phyloP scores from a whole-genome alignment of 2,797 vertebrate genomes.

The Lepilemur ruficaudatus region DNA sequence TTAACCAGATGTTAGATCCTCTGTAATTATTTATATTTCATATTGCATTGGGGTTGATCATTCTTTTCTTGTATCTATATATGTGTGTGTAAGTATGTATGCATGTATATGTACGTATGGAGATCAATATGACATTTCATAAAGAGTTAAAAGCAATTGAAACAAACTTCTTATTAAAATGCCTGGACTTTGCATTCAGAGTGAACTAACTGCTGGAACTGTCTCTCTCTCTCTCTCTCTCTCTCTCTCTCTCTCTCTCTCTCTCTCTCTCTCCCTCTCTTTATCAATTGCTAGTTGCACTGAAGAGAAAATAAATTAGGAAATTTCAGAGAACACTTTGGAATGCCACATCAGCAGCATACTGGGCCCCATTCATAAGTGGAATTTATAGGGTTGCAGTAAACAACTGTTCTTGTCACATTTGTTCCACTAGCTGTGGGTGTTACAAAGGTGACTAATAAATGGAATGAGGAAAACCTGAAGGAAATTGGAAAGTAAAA shows the following conservation, averaged over 20 bases:
- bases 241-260: not conserved
- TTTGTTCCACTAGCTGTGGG: not conserved
- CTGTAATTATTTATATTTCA: not conserved
- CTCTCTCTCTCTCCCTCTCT: not conserved
- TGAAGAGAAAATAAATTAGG: not conserved
- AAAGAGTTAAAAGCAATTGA: not conserved
- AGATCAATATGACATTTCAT: not conserved
- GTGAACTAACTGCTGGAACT: not conserved
- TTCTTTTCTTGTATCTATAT: not conserved
- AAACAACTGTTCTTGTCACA: not conserved
- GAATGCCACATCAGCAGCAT: not conserved
- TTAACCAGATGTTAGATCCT: not conserved
- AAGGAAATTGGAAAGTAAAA: not conserved
- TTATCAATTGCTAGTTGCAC: not conserved
- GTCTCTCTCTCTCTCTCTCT: not conserved
- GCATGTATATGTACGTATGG: rapidly evolving
- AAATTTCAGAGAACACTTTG: not conserved
- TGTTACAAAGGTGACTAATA: not conserved
- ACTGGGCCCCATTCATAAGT: not conserved
- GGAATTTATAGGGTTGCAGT: not conserved
- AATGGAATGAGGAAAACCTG: not conserved
- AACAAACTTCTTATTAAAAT: slow-evolving; percentile 3
- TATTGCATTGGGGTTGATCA: not conserved
- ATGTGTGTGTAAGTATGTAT: rapidly evolving
- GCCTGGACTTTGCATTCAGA: not conserved